phyloP scores from a whole-genome alignment of 2,113 vertebrate species.

The Macquaria ambigua region DNA sequence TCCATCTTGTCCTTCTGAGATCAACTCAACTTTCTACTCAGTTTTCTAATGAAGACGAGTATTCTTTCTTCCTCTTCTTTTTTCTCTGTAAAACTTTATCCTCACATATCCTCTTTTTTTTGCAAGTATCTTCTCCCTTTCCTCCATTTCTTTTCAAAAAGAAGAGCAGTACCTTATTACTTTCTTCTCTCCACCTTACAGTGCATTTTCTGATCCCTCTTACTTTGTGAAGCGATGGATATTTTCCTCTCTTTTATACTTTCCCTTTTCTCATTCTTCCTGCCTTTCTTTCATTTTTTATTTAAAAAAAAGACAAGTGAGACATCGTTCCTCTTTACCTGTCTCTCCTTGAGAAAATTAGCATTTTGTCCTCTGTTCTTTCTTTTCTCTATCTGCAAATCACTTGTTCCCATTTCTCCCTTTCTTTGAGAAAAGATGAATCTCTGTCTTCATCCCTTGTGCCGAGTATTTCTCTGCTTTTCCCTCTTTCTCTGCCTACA shows the following conservation, averaged over 20 bases:
- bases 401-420: conserved; percentile 22
- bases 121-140: background rate
- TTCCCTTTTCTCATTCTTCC: background rate
- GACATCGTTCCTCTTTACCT: background rate
- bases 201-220: background rate
- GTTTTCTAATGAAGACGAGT: background rate
- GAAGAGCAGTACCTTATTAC: background rate
- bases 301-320: background rate
- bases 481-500: conserved; percentile 24
- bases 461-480: conserved; percentile 10
- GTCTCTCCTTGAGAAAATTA: conserved; percentile 22
- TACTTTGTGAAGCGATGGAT: background rate
- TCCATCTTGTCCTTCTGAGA: background rate
- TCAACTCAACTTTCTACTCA: background rate
- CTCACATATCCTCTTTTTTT: background rate
- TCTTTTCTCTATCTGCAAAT: conserved; percentile 24
- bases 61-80: background rate
- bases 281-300: background rate
- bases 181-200: background rate
- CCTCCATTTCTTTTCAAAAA: background rate
- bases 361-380: conserved; percentile 23
- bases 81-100: background rate
- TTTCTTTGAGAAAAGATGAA: conserved; percentile 19
- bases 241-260: background rate
- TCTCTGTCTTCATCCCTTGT: conserved; percentile 5